Evolutionary conservation across 2,797 vertebrate genomes (phyloP), one percentile per base, ranked within the genome.

Genomic region (Bufotes viridis): DNA sequence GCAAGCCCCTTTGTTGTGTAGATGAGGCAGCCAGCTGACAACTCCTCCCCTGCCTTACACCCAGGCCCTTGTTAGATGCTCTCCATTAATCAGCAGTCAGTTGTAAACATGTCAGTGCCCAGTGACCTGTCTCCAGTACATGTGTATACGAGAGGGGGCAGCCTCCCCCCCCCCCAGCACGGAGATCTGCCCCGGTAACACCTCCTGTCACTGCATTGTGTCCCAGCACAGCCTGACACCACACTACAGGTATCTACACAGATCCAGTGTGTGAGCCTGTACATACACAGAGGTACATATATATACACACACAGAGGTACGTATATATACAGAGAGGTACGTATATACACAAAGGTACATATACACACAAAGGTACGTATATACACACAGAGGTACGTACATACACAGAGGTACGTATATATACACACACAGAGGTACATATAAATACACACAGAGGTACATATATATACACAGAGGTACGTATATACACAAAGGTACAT

Each of bases 61-160:
- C 22, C 83, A 82, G 87, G 87, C 78, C 82, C 81, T 60, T 82
- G 78, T 72, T 57, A 85, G 42, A 74, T 49, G 55, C 17, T 61
- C n/a, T 24, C 53, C 20, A 65, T 22, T 51, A 51, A 84, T 53
- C 82, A 55, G 17, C 63, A 51, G 53, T 61, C 60, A 51, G 58
- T 29, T 22, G 15, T 20, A 67, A 49, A 81, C 13, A 55, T 55
- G n/a, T 14, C 22, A 42, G 58, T 42, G 18, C 60, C 14, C 42
- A 7, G 60, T 10, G 60, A 26, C 63, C 5, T 17, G 26, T 61
- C 14, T 24, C 49, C 65, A 24, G 20, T 20, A 24, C 49, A 82
- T 17, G 53, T 18, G 20, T 6, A 2, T 55, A 20, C 0, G 3
- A 15, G 17, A 5, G 20, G n/a, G n/a, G n/a, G n/a, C n/a, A n/a